These are phyloP conservation scores for Aphelocoma californica DNA, from an alignment of 2,797 vertebrate species.

Conservation along the genomic window DNA sequence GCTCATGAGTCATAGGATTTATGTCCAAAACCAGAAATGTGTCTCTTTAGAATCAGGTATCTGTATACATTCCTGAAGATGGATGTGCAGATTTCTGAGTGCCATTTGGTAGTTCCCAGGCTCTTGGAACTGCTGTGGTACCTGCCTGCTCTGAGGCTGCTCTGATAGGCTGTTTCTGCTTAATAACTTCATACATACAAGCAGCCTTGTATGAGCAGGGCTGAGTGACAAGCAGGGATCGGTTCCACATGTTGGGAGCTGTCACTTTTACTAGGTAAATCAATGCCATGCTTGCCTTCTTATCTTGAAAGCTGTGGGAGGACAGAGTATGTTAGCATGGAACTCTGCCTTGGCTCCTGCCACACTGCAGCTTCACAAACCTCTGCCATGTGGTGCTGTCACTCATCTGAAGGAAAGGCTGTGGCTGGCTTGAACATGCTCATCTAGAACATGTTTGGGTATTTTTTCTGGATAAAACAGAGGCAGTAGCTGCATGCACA, in stretches of 20 bases:
- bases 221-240: background rate
- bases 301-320: conserved; percentile 22
- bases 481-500: background rate
- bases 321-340: conserved; percentile 3
- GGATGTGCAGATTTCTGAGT: background rate
- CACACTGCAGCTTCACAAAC: background rate
- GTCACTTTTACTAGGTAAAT: conserved; percentile 34
- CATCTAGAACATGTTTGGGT: background rate
- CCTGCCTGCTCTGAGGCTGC: background rate
- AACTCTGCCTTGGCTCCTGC: background rate
- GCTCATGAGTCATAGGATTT: background rate
- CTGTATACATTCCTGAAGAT: background rate
- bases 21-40: background rate
- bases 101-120: background rate
- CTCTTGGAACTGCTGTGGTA: background rate
- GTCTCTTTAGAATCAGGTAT: background rate
- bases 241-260: conserved; percentile 18
- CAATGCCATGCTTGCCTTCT: conserved; percentile 25
- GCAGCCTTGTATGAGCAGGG: background rate
- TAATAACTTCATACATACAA: background rate
- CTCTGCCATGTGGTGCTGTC: background rate
- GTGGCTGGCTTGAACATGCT: background rate
- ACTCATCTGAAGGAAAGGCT: background rate
- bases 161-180: conserved; percentile 11
- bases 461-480: background rate